Percentiles rank a stretch among this genome's conserved stretches.
These are phyloP conservation scores for Kuschelorhynchus macadamiae DNA, from an alignment of 2,888 invertebrate genomes.

Conservation along the genomic window DNA sequence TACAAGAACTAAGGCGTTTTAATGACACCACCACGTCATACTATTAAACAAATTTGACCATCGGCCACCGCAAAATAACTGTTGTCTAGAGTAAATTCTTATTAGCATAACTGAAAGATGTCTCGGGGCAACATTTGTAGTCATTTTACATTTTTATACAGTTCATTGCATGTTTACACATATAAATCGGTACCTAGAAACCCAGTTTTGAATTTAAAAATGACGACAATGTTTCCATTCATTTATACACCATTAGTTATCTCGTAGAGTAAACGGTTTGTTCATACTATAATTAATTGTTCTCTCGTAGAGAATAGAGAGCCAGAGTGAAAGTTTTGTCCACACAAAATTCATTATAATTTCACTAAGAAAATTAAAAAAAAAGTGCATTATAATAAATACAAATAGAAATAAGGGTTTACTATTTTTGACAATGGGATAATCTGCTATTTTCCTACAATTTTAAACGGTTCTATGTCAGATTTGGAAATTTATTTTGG, in stretches of 20 bases:
- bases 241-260: conserved; percentile 5
- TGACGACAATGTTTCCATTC: conserved; percentile 36
- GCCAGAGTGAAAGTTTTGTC: conserved; percentile 4
- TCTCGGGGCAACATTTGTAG: conserved; percentile 52
- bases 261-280: conserved; percentile 4
- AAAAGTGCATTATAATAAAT: no score
- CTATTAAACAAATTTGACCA: conserved; percentile 37
- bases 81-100: conserved; percentile 45
- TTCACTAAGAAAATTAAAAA: no score
- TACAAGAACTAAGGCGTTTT: conserved; percentile 23
- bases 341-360: no score
- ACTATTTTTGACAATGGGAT: no score
- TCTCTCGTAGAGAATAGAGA: background rate
- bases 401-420: no score
- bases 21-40: conserved; percentile 22
- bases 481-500: no score
- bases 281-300: background rate
- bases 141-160: conserved; percentile 51
- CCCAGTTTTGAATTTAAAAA: conserved; percentile 48
- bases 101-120: conserved; percentile 51
- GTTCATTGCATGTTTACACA: conserved; percentile 51
- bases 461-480: no score
- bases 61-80: conserved; percentile 45
- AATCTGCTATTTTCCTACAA: no score
- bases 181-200: conserved; percentile 52